Evolutionary conservation across 2,113 vertebrate genomes (phyloP), one percentile per base, ranked within the genome.

Genomic region (Electrona antarctica): DNA sequence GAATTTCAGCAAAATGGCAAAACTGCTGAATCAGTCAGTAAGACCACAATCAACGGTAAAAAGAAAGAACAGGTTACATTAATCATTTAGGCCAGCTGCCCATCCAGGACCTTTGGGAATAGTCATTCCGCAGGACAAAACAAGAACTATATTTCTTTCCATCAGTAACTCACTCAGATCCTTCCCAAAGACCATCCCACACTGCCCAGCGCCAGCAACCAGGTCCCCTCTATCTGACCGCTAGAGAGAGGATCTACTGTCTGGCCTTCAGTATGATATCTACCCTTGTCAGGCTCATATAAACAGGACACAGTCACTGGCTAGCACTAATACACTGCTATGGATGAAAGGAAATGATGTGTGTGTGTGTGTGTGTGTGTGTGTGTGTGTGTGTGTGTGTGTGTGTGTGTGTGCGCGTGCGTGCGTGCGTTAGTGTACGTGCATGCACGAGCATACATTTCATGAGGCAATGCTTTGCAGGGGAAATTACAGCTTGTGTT

Each of bases 401-500:
- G 13, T 15, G 12, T 45, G 0, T 5, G 64, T 33, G 64, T 55
- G 51, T 55, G 64, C 41, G 64, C 41, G 64, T 55, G 29, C 45
- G 52, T 46, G 51, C 14, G 41, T 46, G 41, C 45, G 60, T 54
- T 49, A 28, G 5, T 47, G 10, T 62, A 8, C 12, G 15, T 49
- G 10, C 6, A 8, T 64, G 14, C 49, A 46, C 15, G 14, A 21
- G 7, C 0, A n/a, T 21, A 21, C 48, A 45, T 63, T 4, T 33
- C 57, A 33, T 46, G 14, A 50, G 55, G 50, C 76, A 61, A 78
- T 72, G 74, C 48, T 59, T 78, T 84, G 61, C 71, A 48, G 8
- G 58, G 7, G 11, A 88, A 90, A 90, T 88, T 80, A 87, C 12
- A 88, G 78, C 69, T 65, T 69, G 71, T 52, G 79, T 71, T 78